Percentiles rank a stretch among this genome's conserved stretches.
These are phyloP conservation scores for Cryptocheilus praepositus DNA, from an alignment of 2,888 invertebrate genomes.

Conservation along the genomic window DNA sequence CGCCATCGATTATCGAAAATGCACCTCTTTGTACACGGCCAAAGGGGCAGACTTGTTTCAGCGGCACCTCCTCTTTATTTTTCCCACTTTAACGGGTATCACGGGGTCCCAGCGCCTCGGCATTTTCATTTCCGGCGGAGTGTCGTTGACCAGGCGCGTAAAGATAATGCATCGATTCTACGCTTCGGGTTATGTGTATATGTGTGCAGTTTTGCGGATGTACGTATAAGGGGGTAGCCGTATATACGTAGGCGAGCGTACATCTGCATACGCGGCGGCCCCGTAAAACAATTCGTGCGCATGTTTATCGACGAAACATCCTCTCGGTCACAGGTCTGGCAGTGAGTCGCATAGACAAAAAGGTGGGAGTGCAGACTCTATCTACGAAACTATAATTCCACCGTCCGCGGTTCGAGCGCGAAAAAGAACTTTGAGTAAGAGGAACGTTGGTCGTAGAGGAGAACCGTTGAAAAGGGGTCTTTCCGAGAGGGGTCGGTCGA, in stretches of 20 bases:
- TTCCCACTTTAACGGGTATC: background rate
- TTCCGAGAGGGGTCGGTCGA: slow-evolving; percentile 21
- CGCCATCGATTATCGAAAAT: background rate
- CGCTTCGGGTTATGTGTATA: background rate
- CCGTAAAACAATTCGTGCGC: slow-evolving; percentile 8
- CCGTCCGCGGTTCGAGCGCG: slow-evolving; percentile 25
- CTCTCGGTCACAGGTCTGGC: too few species aligned
- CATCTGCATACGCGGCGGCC: background rate
- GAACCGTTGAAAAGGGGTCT: slow-evolving; percentile 38
- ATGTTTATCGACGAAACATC: slow-evolving; percentile 6
- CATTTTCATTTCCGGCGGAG: slow-evolving; percentile 49
- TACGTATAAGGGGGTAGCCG: background rate
- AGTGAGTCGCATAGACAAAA: background rate
- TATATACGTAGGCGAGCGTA: background rate
- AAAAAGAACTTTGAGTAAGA: slow-evolving; percentile 12
- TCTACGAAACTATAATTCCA: slow-evolving; percentile 39
- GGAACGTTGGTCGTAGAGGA: slow-evolving; percentile 2
- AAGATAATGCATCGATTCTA: slow-evolving; percentile 48
- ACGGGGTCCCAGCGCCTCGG: slow-evolving; percentile 14
- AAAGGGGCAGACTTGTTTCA: slow-evolving; percentile 4
- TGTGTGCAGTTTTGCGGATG: background rate
- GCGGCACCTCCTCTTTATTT: slow-evolving; percentile 5
- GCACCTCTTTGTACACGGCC: background rate
- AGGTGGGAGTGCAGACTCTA: background rate
- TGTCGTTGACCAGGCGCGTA: slow-evolving; percentile 34